Conservation (phyloP, 2,113 vertebrate genomes). For the Campylorhamphus procurvoides region DNA sequence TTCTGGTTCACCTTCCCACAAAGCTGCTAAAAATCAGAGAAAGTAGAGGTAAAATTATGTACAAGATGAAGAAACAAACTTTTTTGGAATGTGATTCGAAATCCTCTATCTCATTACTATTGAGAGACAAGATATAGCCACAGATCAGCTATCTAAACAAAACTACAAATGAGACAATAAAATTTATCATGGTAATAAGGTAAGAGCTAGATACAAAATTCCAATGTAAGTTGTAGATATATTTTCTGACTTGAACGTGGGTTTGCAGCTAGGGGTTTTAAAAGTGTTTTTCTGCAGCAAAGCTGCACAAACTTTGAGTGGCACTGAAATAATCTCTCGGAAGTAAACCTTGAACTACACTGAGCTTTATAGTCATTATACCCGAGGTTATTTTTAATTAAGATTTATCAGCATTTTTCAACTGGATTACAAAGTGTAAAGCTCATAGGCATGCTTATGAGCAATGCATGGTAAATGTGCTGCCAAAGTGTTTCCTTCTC, state of each 20-base stretch:
- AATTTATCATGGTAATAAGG: constrained; percentile 2
- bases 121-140: neutral
- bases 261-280: neutral
- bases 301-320: neutral
- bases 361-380: constrained; percentile 16
- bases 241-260: constrained; percentile 9
- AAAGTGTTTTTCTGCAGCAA: neutral
- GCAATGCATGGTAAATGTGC: neutral
- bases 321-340: neutral
- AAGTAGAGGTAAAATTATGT: neutral
- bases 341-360: constrained; percentile 40
- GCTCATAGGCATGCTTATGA: constrained; percentile 29
- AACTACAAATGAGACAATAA: constrained; percentile 50
- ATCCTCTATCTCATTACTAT: constrained; percentile 6
- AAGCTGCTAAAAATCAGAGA: neutral
- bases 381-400: constrained; percentile 52
- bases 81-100: neutral
- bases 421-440: constrained; percentile 19
- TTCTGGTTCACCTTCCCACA: neutral
- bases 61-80: neutral
- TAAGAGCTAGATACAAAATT: constrained; percentile 9
- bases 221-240: neutral
- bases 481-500: neutral
- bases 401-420: constrained; percentile 58
- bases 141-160: constrained; percentile 44